Evolutionary conservation across 2,113 vertebrate species (phyloP), one percentile per base, ranked within the genome.

Genomic region (Lepus americanus): DNA sequence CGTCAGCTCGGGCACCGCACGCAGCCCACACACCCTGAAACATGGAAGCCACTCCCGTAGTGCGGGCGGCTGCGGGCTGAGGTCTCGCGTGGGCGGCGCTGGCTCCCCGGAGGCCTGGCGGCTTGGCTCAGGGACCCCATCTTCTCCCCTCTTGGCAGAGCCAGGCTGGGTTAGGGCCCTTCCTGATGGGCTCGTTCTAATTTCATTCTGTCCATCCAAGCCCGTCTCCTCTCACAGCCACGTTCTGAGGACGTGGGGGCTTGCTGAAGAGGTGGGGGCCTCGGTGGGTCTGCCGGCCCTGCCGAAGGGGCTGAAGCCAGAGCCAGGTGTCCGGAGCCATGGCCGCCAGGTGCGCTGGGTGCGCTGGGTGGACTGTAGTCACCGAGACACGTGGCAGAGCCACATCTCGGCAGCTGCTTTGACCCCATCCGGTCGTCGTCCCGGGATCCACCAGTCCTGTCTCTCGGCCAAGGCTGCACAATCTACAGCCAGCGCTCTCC

Each of bases 311-410:
- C 44, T 7, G 44, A 44, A 44, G 44, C 44, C 44, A 44, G 44
- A 44, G 44, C 44, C 44, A 44, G 44, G 19, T 12, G 8, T 29
- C 27, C 53, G 16, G 4, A 7, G 6, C 44, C 44, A 44, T 7
- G 44, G 44, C 44, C 44, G 6, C 44, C 44, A 44, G 44, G 44
- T 44, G 44, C 44, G 44, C 44, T 44, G 44, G 44, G 44, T 44
- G 44, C 44, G 44, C 44, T 44, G 44, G 44, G 44, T 44, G 44
- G 44, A 8, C 7, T 0, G 0, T 9, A 1, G 0, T 8, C 11
- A 4, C 14, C 11, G 76, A 69, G 86, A 51, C 0, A 0, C 3
- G 0, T 19, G 3, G 33, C 49, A 12, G 16, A 9, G 49, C 55
- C 4, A 9, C 9, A 12, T 3, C 63, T 1, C 1, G 2, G 22